Percentiles rank a stretch among this genome's conserved stretches.
These are phyloP conservation scores for Echinops telfairi DNA, from an alignment of 2,113 vertebrate species.

Conservation along the genomic window DNA sequence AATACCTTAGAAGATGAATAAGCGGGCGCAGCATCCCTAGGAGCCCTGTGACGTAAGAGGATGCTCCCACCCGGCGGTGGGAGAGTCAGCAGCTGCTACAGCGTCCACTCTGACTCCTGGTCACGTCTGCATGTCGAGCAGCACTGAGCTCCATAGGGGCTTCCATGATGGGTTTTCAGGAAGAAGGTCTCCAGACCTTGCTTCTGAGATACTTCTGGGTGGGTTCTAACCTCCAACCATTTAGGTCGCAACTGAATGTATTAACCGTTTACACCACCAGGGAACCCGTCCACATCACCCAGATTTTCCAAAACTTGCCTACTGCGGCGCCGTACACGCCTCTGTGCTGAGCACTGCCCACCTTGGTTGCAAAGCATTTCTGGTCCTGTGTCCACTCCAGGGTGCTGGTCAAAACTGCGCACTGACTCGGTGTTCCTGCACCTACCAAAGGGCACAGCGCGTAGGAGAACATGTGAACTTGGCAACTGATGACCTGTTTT, in stretches of 20 bases:
- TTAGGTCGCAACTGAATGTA: accelerated
- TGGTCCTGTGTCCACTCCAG: no score
- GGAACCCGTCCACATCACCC: not conserved
- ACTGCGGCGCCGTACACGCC: not conserved
- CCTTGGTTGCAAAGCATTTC: no score
- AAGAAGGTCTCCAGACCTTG: no score
- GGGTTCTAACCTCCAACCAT: no score
- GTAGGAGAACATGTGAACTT: not conserved
- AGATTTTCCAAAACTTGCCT: not conserved
- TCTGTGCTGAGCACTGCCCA: no score
- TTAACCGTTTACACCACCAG: not conserved
- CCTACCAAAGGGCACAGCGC: accelerated
- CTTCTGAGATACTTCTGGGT: no score
- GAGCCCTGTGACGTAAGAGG: accelerated
- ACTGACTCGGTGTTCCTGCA: accelerated
- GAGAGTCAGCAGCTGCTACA: accelerated
- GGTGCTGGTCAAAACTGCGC: accelerated
- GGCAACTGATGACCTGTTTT: not conserved
- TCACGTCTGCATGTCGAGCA: no score
- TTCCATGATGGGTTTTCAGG: no score
- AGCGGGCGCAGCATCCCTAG: accelerated
- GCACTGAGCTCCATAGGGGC: no score
- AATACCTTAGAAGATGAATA: no score
- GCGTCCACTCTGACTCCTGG: no score
- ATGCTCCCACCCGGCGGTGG: not conserved